phyloP scores from a whole-genome alignment of 2,113 vertebrate species.

The Dasyurus viverrinus region DNA sequence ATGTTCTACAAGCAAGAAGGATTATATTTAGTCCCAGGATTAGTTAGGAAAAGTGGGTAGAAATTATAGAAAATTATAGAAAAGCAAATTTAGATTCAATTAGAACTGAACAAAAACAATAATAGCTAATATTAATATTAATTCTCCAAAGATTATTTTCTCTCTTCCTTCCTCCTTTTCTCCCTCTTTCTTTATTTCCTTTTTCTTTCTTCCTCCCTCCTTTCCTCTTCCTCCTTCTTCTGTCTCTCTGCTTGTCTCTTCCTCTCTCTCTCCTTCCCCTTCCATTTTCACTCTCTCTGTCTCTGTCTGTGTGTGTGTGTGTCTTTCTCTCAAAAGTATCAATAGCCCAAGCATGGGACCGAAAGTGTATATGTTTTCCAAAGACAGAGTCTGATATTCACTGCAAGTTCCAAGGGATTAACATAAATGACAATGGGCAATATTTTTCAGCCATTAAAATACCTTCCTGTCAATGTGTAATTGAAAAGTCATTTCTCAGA shows the following conservation, averaged over 20 bases:
- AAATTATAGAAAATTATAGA: too few relatives aligned
- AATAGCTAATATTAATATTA: background rate
- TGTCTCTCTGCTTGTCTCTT: too few relatives aligned
- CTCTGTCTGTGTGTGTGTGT: background rate
- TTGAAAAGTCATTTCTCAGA: slow-evolving; percentile 44
- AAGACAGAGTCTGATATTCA: background rate
- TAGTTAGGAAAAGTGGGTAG: too few relatives aligned
- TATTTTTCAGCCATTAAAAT: slow-evolving; percentile 34
- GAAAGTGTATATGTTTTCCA: background rate
- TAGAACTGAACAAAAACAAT: too few relatives aligned
- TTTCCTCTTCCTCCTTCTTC: accelerated
- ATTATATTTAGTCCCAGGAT: too few relatives aligned
- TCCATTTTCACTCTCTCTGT: background rate
- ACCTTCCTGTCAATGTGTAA: background rate
- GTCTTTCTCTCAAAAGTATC: slow-evolving; percentile 19
- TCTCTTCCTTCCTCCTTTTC: background rate
- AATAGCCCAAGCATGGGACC: background rate
- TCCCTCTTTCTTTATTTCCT: background rate
- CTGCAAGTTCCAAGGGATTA: slow-evolving; percentile 28
- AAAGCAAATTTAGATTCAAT: too few relatives aligned
- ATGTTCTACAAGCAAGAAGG: too few relatives aligned
- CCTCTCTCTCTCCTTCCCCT: background rate
- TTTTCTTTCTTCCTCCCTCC: background rate
- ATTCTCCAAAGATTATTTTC: background rate
- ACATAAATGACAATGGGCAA: slow-evolving; percentile 28